phyloP scores from a whole-genome alignment of 2,888 invertebrate genomes.

The Brachypalpus laphriformis region DNA sequence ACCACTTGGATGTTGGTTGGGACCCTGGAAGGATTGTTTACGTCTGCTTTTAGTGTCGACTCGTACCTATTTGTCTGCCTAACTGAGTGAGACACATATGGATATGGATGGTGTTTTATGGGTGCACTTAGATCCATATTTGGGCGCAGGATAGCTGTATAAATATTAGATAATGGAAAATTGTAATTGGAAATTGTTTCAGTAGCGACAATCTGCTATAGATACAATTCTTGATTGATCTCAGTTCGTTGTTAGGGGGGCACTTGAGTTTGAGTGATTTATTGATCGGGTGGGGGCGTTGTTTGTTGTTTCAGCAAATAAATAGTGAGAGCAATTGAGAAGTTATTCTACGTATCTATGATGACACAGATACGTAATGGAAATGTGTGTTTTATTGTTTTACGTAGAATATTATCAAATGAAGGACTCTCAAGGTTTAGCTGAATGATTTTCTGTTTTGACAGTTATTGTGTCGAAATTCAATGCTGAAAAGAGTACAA shows the following conservation, averaged over 20 bases:
- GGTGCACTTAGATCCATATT: conserved; percentile 63
- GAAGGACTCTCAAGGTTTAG: too few relatives aligned
- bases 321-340: too few relatives aligned
- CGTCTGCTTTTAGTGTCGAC: conserved; percentile 44
- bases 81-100: conserved; percentile 47
- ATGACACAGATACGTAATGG: too few relatives aligned
- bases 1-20: conserved; percentile 13
- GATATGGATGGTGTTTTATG: conserved; percentile 68
- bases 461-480: too few relatives aligned
- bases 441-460: too few relatives aligned
- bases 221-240: conserved; percentile 51
- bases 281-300: too few relatives aligned
- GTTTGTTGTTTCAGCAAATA: too few relatives aligned
- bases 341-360: too few relatives aligned
- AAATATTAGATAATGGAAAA: conserved; percentile 71
- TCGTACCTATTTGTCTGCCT: conserved; percentile 4
- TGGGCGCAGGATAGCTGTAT: conserved; percentile 50
- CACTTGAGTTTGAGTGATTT: conserved; percentile 17
- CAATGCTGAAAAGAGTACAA: too few relatives aligned
- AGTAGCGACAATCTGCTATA: not conserved
- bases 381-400: too few relatives aligned
- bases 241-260: conserved; percentile 10
- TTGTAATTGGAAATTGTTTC: conserved; percentile 62
- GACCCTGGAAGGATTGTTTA: conserved; percentile 26
- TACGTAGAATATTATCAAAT: too few relatives aligned